Conservation (phyloP, 1,140 invertebrate genomes). For the Drosophila setifemur region DNA sequence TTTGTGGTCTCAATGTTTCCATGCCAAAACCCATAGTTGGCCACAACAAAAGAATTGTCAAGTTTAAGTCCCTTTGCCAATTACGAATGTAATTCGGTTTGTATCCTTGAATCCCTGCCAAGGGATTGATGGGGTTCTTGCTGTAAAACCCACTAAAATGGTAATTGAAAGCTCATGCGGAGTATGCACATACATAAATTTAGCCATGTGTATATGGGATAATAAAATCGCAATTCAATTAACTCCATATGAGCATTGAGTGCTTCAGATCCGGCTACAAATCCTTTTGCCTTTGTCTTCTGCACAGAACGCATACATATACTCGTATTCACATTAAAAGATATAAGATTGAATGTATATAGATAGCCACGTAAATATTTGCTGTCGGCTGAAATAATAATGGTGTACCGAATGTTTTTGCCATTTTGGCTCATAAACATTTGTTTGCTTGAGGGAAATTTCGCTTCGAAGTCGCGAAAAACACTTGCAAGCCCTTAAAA, state of each 20-base stretch:
- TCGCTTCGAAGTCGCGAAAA: not conserved
- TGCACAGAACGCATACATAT: not conserved
- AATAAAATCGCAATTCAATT: conserved; percentile 56
- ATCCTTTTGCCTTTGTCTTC: conserved; percentile 8
- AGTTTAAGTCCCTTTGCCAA: not conserved
- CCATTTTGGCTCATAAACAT: conserved; percentile 48
- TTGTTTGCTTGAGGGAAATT: conserved; percentile 25
- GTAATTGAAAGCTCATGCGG: not conserved
- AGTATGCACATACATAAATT: not conserved
- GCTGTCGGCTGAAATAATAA: conserved; percentile 60
- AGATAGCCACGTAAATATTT: conserved; percentile 48
- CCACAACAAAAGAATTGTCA: not conserved
- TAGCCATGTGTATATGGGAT: not conserved
- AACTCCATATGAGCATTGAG: conserved; percentile 27
- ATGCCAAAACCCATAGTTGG: no score
- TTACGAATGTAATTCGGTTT: not conserved
- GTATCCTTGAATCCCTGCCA: not conserved
- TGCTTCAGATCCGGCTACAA: conserved; percentile 12
- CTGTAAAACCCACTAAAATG: not conserved
- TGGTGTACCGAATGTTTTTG: conserved; percentile 63
- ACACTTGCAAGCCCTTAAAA: conserved; percentile 1
- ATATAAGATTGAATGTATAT: not conserved
- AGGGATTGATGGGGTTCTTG: not conserved
- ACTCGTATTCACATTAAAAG: not conserved
- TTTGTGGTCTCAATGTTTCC: no score